Conservation (phyloP, 2,888 invertebrate species). For the Liodrosophila aerea region DNA sequence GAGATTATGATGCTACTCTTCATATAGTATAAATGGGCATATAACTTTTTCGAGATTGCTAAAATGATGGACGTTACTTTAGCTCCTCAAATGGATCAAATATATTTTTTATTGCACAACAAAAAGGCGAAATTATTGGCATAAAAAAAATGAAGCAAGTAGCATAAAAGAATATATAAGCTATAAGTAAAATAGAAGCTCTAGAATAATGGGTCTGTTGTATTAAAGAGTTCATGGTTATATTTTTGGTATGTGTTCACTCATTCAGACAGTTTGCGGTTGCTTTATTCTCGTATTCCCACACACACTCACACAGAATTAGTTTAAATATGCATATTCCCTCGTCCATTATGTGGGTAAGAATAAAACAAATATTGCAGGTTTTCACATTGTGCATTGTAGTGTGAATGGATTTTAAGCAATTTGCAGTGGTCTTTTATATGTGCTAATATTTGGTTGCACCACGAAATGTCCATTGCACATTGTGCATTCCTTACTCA, state of each 20-base stretch:
- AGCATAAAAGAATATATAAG: neutral
- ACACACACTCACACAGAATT: too few species aligned
- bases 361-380: neutral
- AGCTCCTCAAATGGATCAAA: constrained; percentile 8
- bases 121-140: neutral
- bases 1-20: constrained; percentile 41
- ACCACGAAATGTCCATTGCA: neutral
- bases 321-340: too few species aligned
- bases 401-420: neutral
- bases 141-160: neutral
- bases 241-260: too few species aligned
- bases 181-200: too few species aligned
- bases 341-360: too few species aligned
- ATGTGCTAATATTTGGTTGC: constrained; percentile 1
- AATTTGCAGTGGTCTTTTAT: constrained; percentile 6
- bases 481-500: constrained; percentile 12
- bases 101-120: too few species aligned
- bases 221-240: too few species aligned
- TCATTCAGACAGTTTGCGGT: too few species aligned
- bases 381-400: constrained; percentile 4
- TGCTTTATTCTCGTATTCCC: too few species aligned
- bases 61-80: constrained; percentile 14
- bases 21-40: constrained; percentile 53
- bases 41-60: constrained; percentile 10
- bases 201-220: too few species aligned